Percentiles rank a stretch among this genome's conserved stretches.
Evolutionary conservation across 2,797 vertebrate species (phyloP).

Genomic region (Trachops cirrhosus): DNA sequence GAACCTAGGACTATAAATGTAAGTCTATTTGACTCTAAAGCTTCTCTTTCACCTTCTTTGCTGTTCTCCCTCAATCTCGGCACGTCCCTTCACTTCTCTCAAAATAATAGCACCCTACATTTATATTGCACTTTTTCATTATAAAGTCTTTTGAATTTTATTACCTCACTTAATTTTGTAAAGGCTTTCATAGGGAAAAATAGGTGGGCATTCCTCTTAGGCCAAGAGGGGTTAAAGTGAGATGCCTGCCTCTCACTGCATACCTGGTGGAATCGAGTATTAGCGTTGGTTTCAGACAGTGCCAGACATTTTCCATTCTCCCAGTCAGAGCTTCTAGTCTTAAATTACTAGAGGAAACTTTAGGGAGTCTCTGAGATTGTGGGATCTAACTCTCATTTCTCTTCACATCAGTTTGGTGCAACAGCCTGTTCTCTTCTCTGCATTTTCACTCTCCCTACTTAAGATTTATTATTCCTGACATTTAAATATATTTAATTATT

Average conservation of each 20-base stretch:
- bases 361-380: neutral
- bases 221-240: slow-evolving; percentile 1
- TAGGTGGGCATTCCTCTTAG: neutral
- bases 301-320: neutral
- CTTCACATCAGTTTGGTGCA: neutral
- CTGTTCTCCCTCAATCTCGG: neutral
- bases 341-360: neutral
- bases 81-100: neutral
- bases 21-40: neutral
- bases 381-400: neutral
- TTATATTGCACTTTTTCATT: neutral
- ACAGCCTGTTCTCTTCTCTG: neutral
- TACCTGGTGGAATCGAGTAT: neutral
- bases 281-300: neutral
- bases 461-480: neutral
- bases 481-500: slow-evolving; percentile 10
- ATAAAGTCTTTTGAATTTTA: neutral
- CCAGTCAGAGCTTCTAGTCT: neutral
- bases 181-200: neutral
- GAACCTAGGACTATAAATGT: neutral
- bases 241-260: neutral
- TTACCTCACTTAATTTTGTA: neutral
- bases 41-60: neutral
- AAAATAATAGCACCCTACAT: neutral
- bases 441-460: neutral